phyloP scores from a whole-genome alignment of 2,888 invertebrate genomes.

The Drosophila barbarae region DNA sequence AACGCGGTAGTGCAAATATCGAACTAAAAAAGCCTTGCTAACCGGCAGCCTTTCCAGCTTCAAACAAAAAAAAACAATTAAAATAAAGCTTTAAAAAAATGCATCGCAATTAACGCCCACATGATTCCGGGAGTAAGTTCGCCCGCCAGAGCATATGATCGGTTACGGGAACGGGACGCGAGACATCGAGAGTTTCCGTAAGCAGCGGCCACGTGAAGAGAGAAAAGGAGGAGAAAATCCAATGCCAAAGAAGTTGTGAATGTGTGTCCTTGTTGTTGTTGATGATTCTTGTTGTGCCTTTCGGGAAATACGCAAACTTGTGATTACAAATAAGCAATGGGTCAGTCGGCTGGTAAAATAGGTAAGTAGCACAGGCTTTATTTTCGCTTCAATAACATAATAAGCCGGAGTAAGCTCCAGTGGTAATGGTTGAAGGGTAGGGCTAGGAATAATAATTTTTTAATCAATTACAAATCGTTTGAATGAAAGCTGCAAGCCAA shows the following conservation, averaged over 20 bases:
- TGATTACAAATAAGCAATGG: constrained; percentile 57
- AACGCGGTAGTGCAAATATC: constrained; percentile 31
- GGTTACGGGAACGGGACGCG: constrained; percentile 24
- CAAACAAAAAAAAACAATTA: constrained; percentile 26
- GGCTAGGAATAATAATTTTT: background rate
- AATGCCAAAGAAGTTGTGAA: constrained; percentile 40
- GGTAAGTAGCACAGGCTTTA: constrained; percentile 61
- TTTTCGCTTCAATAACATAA: background rate
- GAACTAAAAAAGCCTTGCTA: constrained; percentile 38
- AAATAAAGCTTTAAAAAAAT: constrained; percentile 32
- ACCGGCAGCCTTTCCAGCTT: constrained; percentile 30
- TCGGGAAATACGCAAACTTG: constrained; percentile 19
- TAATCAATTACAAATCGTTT: background rate
- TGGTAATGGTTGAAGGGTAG: no score
- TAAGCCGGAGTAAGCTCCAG: background rate
- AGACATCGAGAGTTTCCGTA: constrained; percentile 2
- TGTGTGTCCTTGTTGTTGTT: constrained; percentile 34
- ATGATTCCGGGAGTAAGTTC: constrained; percentile 23
- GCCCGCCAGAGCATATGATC: constrained; percentile 21
- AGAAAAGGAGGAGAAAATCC: constrained; percentile 25
- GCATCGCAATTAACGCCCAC: constrained; percentile 26
- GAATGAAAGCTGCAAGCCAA: constrained; percentile 7
- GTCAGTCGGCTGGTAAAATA: constrained; percentile 77
- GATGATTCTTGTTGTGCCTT: constrained; percentile 23
- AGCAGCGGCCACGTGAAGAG: constrained; percentile 32